phyloP scores from a whole-genome alignment of 2,113 vertebrate genomes.

The Forbesichthys papilliferus region DNA sequence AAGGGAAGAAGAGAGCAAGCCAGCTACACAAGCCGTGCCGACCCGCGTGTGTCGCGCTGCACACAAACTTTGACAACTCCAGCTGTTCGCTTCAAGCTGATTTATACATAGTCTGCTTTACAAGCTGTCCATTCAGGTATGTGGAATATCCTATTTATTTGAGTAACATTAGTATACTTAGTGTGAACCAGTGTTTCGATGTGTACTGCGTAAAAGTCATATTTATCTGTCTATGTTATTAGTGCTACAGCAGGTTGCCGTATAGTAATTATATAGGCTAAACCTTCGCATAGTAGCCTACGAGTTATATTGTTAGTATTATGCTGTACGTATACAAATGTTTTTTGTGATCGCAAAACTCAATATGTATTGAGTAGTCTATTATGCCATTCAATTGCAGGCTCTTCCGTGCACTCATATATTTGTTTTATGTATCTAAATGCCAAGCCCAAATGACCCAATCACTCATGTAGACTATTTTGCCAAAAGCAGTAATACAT shows the following conservation, averaged over 20 bases:
- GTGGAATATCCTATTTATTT: conserved; percentile 1
- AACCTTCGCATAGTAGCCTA: neutral
- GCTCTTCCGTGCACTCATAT: conserved; percentile 1
- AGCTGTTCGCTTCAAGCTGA: conserved; percentile 4
- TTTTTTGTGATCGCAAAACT: neutral
- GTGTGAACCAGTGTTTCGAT: neutral
- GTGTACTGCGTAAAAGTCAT: no score
- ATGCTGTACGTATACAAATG: neutral
- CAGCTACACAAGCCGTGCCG: neutral
- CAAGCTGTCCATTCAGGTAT: conserved; percentile 39
- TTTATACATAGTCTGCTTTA: neutral
- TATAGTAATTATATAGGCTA: no score
- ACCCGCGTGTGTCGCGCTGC: neutral
- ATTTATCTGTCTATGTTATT: no score
- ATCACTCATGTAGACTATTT: conserved; percentile 8
- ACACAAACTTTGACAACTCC: conserved; percentile 62
- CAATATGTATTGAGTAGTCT: neutral
- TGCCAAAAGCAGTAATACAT: conserved; percentile 23
- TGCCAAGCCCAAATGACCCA: conserved; percentile 15
- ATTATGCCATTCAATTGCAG: neutral
- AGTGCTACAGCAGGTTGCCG: no score
- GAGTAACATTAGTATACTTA: neutral
- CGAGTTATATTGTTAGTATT: neutral
- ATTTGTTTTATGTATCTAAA: neutral
- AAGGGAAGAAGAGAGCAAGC: conserved; percentile 28